Percentiles rank a stretch among this genome's conserved stretches.
These are phyloP conservation scores for Tragelaphus imberbis DNA, from an alignment of 2,113 vertebrate species.

Conservation along the genomic window DNA sequence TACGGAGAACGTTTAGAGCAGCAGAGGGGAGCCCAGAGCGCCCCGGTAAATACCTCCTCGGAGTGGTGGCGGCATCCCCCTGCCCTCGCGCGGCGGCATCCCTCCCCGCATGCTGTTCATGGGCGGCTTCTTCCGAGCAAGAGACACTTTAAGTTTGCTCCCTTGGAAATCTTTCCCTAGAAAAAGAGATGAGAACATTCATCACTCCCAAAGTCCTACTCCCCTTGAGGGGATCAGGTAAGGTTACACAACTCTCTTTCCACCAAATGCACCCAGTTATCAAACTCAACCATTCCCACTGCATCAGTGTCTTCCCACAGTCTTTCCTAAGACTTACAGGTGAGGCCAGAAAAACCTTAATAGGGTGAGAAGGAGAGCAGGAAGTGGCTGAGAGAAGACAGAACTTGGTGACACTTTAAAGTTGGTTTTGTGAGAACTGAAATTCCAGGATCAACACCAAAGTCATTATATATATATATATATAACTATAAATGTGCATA, in stretches of 20 bases:
- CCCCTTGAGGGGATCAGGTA: background rate
- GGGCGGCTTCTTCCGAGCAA: conserved; percentile 90
- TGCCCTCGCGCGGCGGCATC: conserved; percentile 88
- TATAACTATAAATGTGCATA: background rate
- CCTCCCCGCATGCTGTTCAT: conserved; percentile 91
- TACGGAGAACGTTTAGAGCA: background rate
- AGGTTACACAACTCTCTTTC: background rate
- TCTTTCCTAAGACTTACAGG: background rate
- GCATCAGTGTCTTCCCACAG: background rate
- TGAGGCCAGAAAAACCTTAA: background rate
- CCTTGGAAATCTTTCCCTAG: conserved; percentile 93
- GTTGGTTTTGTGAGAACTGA: background rate
- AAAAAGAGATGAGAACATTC: background rate
- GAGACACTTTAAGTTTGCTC: conserved; percentile 90
- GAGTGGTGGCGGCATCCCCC: conserved; percentile 87
- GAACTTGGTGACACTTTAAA: background rate
- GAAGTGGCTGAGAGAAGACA: background rate
- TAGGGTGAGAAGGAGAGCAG: background rate
- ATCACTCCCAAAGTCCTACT: background rate
- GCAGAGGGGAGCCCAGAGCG: background rate
- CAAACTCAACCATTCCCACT: background rate
- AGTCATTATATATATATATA: background rate
- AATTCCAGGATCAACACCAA: background rate
- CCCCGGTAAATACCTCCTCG: conserved; percentile 83
- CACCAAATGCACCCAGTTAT: background rate